phyloP scores from a whole-genome alignment of 2,797 vertebrate species.

The Vultur gryphus region DNA sequence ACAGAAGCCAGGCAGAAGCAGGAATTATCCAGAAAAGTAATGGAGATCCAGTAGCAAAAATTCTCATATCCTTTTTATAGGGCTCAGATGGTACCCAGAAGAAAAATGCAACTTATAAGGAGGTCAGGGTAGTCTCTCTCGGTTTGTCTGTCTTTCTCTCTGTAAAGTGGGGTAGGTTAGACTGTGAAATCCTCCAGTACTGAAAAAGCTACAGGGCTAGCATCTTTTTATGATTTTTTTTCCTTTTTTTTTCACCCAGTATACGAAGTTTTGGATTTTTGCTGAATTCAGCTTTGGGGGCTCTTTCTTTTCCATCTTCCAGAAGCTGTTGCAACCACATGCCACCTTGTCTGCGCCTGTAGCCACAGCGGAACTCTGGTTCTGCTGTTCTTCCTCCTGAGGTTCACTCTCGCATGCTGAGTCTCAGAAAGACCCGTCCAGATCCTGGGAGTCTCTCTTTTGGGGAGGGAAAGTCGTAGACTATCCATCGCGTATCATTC shows the following conservation, averaged over 20 bases:
- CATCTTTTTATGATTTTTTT: neutral
- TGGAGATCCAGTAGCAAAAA: neutral
- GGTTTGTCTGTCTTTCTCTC: neutral
- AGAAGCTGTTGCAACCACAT: neutral
- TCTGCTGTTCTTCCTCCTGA: neutral
- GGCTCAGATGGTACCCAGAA: neutral
- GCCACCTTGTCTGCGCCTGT: too few species aligned
- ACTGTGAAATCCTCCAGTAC: neutral
- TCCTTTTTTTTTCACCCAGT: neutral
- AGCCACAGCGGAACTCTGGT: neutral
- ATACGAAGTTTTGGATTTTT: neutral
- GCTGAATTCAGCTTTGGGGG: neutral
- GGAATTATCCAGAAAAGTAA: neutral
- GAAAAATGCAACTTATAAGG: neutral
- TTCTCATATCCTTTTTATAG: neutral
- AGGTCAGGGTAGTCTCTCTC: neutral
- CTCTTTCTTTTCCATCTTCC: neutral
- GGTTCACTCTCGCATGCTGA: rapidly evolving
- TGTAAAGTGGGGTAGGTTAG: neutral
- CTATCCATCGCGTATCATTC: rapidly evolving
- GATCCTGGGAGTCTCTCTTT: neutral
- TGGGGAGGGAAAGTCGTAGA: rapidly evolving
- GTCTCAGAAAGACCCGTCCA: neutral
- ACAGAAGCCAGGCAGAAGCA: neutral
- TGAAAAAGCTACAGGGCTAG: neutral